Percentiles rank a stretch among this genome's conserved stretches.
These are phyloP conservation scores for Tetrax tetrax DNA, from an alignment of 2,113 vertebrate species.

Conservation along the genomic window DNA sequence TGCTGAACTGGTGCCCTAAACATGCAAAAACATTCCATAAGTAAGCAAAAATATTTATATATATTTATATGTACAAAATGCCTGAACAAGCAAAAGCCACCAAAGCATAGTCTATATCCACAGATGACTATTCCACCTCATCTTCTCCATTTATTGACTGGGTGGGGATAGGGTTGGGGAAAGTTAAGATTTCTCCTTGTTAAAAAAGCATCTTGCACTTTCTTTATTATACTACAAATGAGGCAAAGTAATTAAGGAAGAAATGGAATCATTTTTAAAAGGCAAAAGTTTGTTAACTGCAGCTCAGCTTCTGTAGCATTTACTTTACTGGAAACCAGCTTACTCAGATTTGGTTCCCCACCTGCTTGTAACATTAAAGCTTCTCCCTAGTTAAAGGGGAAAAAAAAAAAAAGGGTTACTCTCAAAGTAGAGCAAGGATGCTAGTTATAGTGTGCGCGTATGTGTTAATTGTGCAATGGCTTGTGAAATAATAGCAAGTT, in stretches of 20 bases:
- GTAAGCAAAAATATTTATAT: constrained; percentile 55
- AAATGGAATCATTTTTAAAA: background rate
- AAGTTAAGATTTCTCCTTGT: background rate
- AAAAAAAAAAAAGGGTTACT: background rate
- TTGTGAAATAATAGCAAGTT: background rate
- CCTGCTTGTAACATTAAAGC: background rate
- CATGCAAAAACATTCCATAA: constrained; percentile 35
- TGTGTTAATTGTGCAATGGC: background rate
- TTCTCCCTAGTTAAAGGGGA: background rate
- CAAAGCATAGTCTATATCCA: constrained; percentile 34
- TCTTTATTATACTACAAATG: background rate
- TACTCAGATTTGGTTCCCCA: background rate
- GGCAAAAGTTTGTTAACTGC: background rate
- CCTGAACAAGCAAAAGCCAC: constrained; percentile 23
- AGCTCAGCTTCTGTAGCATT: background rate
- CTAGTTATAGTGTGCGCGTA: background rate
- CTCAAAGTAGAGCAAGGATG: constrained; percentile 3
- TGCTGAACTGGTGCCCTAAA: constrained; percentile 28
- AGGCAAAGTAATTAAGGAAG: background rate
- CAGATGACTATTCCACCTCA: background rate
- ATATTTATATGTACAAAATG: constrained; percentile 52
- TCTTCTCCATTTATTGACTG: background rate
- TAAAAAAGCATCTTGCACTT: constrained; percentile 51
- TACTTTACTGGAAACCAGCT: background rate
- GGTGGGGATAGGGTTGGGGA: background rate